Evolutionary conservation across 2,888 invertebrate species (phyloP).

Genomic region (Lepidonotus clava): DNA sequence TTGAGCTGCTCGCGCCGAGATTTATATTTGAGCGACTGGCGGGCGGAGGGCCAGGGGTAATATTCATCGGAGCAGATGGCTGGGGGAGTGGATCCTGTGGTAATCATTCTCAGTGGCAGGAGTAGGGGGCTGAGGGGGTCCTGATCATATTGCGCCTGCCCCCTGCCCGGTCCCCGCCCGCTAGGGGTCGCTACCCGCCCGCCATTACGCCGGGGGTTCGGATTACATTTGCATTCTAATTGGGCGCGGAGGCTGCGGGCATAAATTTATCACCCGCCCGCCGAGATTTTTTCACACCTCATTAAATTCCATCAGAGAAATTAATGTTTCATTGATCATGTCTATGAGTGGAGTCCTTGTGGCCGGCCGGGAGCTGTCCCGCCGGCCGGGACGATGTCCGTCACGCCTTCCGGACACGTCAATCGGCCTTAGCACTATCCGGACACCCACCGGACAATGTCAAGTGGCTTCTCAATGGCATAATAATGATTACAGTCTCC

Average conservation of each 20-base stretch:
- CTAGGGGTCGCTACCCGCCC: conserved; percentile 17
- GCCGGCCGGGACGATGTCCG: background rate
- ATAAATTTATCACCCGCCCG: conserved; percentile 2
- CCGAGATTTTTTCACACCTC: conserved; percentile 47
- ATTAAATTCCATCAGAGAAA: conserved; percentile 53
- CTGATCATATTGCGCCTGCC: background rate
- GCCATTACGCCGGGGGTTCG: conserved; percentile 15
- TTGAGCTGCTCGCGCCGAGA: conserved; percentile 22
- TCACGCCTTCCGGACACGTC: background rate
- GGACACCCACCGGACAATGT: background rate
- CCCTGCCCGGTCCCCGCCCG: too few relatives aligned
- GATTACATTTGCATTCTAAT: conserved; percentile 54
- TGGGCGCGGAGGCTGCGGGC: background rate
- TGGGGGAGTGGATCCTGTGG: background rate
- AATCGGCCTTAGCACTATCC: background rate
- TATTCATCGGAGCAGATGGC: conserved; percentile 43
- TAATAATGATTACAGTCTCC: too few relatives aligned
- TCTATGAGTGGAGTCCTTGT: background rate
- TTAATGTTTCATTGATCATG: conserved; percentile 50
- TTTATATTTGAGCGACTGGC: conserved; percentile 10
- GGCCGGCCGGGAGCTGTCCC: background rate
- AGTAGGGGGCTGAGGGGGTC: background rate
- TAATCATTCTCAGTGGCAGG: conserved; percentile 1
- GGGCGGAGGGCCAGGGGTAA: background rate
- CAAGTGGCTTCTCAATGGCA: too few relatives aligned